phyloP scores from a whole-genome alignment of 2,797 vertebrate genomes.

The Steatocranus sp. region DNA sequence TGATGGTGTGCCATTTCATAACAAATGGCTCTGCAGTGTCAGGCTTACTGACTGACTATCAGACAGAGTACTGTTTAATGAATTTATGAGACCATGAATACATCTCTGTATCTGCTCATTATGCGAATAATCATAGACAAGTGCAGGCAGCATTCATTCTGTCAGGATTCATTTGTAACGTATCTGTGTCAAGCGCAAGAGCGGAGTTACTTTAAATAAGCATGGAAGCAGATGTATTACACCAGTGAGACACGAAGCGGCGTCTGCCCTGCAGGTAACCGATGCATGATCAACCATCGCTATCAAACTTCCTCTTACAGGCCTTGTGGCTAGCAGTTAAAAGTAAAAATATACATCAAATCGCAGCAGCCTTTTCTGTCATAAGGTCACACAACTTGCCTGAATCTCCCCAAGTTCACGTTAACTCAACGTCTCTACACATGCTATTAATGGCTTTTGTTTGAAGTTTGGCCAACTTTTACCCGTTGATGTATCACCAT shows the following conservation, averaged over 20 bases:
- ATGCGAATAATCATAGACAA: background rate
- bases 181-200: background rate
- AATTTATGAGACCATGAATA: background rate
- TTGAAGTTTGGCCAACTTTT: slow-evolving; percentile 52
- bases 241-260: background rate
- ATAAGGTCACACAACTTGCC: background rate
- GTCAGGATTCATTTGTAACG: background rate
- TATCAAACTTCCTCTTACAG: slow-evolving; percentile 38
- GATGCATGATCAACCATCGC: background rate
- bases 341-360: background rate
- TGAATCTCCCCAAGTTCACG: background rate
- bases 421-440: background rate
- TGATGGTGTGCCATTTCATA: slow-evolving; percentile 20
- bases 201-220: background rate
- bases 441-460: background rate
- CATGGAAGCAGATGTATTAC: background rate
- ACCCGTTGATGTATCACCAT: slow-evolving; percentile 9
- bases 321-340: background rate
- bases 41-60: background rate
- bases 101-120: background rate
- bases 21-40: background rate
- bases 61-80: background rate
- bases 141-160: background rate
- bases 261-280: slow-evolving; percentile 14
- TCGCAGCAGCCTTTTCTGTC: background rate